Base-by-base conservation (phyloP, 1,140 invertebrate species). In the Tetragonula clypearis region DNA sequence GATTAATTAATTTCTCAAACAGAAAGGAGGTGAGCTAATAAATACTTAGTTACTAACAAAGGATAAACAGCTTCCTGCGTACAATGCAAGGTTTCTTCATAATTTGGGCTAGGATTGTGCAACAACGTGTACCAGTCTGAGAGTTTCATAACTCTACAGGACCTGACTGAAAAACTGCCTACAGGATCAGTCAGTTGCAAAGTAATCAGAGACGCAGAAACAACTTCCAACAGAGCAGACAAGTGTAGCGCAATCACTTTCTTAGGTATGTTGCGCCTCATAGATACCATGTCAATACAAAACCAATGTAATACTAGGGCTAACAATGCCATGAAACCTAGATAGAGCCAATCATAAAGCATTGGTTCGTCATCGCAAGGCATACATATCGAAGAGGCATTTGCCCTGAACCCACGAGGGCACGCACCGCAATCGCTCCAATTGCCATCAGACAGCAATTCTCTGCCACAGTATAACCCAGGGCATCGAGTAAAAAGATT, bases 11-110 rank as follows among this genome's bases (percentile, higher is more conserved):
- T 69, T 8, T n/a, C 56, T 35, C 2, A 12, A 8, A 60, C 1
- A 23, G 12, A 4, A 35, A 56, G 3, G 1, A 21, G 55, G 15
- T 19, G 41, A 21, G 23, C 35, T 41, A 5, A 69, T 15, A 19
- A 75, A 62, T 35, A 68, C 53, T 21, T 62, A 26, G 41, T 68
- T 93, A 96, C 97, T 97, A 96, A 99, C 97, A 99, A 95, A 77
- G 99, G 99, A 96, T 99, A 99, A 0, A 99, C 98, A 71, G 98
- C 98, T 95, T 99, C 99, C 92, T 99, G 98, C 1, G 99, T 99
- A 94, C 99, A 99, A 94, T 99, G 97, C 30, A 99, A 94, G 78
- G 97, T 97, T 77, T 97, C 96, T 88, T 98, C 97, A 95, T 99
- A 99, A 93, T 99, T 98, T 14, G 98, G 98, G 89, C 96, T 97